Conservation (phyloP, 2,888 invertebrate species). For the Andrena chrysosceles region DNA sequence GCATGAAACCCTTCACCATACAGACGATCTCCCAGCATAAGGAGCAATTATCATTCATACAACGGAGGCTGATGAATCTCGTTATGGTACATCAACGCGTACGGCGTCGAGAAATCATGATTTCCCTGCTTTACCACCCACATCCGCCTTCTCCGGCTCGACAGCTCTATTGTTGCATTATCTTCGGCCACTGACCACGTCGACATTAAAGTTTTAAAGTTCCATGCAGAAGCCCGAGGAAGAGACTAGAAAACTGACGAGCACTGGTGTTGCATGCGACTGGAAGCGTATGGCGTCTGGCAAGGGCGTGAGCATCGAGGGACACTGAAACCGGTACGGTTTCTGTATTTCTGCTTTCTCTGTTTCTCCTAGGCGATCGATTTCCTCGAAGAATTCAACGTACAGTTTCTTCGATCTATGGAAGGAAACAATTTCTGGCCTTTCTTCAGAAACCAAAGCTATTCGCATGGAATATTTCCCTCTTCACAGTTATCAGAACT, state of each 20-base stretch:
- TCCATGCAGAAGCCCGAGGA: constrained; percentile 64
- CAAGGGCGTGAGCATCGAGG: constrained; percentile 58
- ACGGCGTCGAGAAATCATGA: constrained; percentile 61
- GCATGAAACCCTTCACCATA: neutral
- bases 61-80: constrained; percentile 55
- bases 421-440: neutral
- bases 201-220: constrained; percentile 79
- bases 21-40: constrained; percentile 11
- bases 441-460: neutral
- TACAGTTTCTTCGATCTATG: too few species aligned
- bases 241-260: constrained; percentile 58
- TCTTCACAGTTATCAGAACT: neutral
- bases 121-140: constrained; percentile 60
- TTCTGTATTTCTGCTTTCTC: constrained; percentile 33
- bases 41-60: constrained; percentile 54
- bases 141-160: constrained; percentile 50
- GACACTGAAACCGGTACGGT: neutral
- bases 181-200: constrained; percentile 77
- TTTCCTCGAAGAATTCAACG: neutral
- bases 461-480: neutral
- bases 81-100: constrained; percentile 66
- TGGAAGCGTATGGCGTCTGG: constrained; percentile 16
- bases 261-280: constrained; percentile 58
- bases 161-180: constrained; percentile 77
- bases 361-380: constrained; percentile 18